Evolutionary conservation across 2,113 vertebrate genomes (phyloP), one percentile per base, ranked within the genome.

Genomic region (Cisticola juncidis): DNA sequence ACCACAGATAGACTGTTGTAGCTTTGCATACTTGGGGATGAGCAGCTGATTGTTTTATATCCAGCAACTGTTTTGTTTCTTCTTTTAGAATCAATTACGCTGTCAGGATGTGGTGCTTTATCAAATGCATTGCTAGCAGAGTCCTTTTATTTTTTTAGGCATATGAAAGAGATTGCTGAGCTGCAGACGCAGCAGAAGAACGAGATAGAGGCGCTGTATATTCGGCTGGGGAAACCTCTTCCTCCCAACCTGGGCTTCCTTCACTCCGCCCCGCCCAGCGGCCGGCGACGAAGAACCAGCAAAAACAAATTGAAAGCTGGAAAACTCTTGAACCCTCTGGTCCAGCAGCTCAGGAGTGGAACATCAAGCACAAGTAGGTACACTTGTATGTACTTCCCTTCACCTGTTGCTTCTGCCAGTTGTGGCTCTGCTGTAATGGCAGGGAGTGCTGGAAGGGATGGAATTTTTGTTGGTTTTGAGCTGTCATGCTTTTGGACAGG

Each of bases 121-220:
- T 53, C 48, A 45, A 33, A 57, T 26, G 14, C 4, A 9, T 26
- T 2, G 0, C 79, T 86, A 92, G 12, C 72, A 65, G 33, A 56
- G 14, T 38, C 45, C 24, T 83, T 66, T 56, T 18, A 12, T n/a
- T 40, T 58, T 23, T 64, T 81, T 70, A 99, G 99, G 94, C 99
- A 99, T 96, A 98, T 99, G 97, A 99, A 98, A 66, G 99, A 99
- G 98, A 99, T 99, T 84, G 98, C 99, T 7, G 99, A 99, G 95
- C 98, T 99, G 51, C 99, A 99, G 97, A 99, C 98, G 24, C 98
- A 99, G 91, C 99, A 99, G 96, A 98, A 99, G 71, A 98, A 98
- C 26, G 99, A 99, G 97, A 99, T 99, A 12, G 99, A 99, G 96
- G 97, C 99, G 18, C 97, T 99, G 36, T 99, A 99, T 91, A 95